phyloP scores from a whole-genome alignment of 2,113 vertebrate species.

The Helogale parvula region DNA sequence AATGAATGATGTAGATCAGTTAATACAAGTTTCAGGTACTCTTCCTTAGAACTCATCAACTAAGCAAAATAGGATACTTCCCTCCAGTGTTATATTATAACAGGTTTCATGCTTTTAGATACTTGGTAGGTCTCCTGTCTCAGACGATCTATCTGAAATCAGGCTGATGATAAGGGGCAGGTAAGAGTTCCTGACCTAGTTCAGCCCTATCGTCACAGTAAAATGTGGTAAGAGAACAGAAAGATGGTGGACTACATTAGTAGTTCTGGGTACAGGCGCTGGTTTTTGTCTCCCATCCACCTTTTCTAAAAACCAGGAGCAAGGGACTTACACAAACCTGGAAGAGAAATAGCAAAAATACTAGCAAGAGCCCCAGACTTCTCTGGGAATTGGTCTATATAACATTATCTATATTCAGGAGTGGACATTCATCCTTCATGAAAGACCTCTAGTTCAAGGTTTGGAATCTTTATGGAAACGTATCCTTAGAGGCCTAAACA shows the following conservation, averaged over 20 bases:
- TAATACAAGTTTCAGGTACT: not conserved
- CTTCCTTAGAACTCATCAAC: not conserved
- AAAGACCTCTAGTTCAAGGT: not conserved
- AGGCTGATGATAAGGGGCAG: not conserved
- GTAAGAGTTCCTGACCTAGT: not conserved
- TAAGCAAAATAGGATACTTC: not conserved
- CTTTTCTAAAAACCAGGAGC: not conserved
- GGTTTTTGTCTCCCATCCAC: not conserved
- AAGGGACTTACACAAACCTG: not conserved
- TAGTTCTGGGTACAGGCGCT: not conserved
- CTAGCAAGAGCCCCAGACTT: not conserved
- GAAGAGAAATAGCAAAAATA: not conserved
- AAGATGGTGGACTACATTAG: not conserved
- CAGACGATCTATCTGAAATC: not conserved
- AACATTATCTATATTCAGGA: not conserved
- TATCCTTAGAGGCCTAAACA: not conserved
- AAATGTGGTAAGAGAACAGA: not conserved
- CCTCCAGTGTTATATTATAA: not conserved
- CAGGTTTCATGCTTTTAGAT: not conserved
- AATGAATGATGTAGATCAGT: not conserved
- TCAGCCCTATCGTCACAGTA: not conserved
- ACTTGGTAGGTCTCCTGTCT: not conserved
- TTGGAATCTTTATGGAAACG: not conserved
- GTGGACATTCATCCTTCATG: rapidly evolving
- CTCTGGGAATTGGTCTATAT: not conserved